These are phyloP conservation scores for Chaetodon trifascialis DNA, from an alignment of 2,113 vertebrate genomes.

Conservation along the genomic window DNA sequence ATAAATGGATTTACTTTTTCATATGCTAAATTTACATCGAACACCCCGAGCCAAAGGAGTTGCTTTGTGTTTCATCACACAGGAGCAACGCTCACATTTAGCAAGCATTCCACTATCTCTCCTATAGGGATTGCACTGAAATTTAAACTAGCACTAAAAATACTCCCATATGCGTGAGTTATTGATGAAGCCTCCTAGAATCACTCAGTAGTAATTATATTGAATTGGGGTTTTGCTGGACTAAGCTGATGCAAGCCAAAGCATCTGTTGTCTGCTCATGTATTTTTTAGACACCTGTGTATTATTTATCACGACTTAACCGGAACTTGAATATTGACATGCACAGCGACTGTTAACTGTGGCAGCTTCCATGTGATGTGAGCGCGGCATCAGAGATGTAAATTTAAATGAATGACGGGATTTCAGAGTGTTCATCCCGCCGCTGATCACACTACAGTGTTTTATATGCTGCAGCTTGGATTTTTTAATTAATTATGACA, in stretches of 20 bases:
- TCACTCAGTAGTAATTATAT: not conserved
- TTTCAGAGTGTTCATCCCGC: too few species aligned
- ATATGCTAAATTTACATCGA: constrained; percentile 32
- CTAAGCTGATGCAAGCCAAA: not conserved
- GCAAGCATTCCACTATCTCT: not conserved
- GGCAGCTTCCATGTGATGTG: not conserved
- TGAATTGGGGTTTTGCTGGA: not conserved
- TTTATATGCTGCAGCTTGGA: too few species aligned
- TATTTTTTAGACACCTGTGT: not conserved
- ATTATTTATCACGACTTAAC: not conserved
- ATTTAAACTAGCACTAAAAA: constrained; percentile 23
- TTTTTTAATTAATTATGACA: not conserved
- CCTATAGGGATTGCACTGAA: not conserved
- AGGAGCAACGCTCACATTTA: constrained; percentile 19
- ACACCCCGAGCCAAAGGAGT: not conserved
- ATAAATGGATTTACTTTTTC: constrained; percentile 37
- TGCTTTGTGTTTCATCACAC: constrained; percentile 57
- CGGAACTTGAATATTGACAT: not conserved
- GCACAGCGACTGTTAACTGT: not conserved
- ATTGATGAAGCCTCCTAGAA: constrained; percentile 13
- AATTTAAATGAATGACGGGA: not conserved
- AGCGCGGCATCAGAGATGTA: not conserved
- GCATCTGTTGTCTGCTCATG: not conserved
- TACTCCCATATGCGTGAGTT: not conserved
- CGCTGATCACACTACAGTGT: too few species aligned